These are phyloP conservation scores for Jordanella pulchra DNA, from an alignment of 2,797 vertebrate species.

Conservation along the genomic window DNA sequence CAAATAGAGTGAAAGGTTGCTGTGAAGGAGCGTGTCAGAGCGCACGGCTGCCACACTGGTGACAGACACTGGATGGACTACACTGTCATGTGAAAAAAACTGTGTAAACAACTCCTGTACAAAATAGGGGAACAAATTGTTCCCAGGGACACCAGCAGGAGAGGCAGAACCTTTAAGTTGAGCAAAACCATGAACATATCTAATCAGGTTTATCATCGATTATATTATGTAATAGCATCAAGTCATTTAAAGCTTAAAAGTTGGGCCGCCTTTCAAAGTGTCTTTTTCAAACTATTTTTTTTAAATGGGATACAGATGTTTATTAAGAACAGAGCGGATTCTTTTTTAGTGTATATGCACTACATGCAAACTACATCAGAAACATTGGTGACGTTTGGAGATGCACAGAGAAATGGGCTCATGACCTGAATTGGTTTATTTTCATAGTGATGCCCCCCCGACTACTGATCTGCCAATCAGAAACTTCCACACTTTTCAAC, in stretches of 20 bases:
- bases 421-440: not conserved
- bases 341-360: not conserved
- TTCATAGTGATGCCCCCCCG: not conserved
- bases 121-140: constrained; percentile 25
- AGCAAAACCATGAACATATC: not conserved
- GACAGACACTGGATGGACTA: constrained; percentile 58
- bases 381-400: not conserved
- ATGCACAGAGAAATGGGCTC: not conserved
- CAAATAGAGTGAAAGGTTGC: constrained; percentile 60
- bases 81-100: constrained; percentile 45
- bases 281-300: not conserved
- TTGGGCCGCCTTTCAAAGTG: not conserved
- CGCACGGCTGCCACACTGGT: constrained; percentile 51
- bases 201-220: not conserved
- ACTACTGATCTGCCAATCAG: too few relatives aligned
- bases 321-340: not conserved
- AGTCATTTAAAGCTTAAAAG: not conserved
- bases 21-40: constrained; percentile 51
- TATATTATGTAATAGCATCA: not conserved
- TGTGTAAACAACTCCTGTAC: constrained; percentile 49
- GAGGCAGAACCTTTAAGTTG: not conserved
- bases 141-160: not conserved
- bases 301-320: not conserved
- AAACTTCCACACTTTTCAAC: too few relatives aligned
- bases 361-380: not conserved